phyloP scores from a whole-genome alignment of 2,888 invertebrate genomes.

The Sipha maydis region DNA sequence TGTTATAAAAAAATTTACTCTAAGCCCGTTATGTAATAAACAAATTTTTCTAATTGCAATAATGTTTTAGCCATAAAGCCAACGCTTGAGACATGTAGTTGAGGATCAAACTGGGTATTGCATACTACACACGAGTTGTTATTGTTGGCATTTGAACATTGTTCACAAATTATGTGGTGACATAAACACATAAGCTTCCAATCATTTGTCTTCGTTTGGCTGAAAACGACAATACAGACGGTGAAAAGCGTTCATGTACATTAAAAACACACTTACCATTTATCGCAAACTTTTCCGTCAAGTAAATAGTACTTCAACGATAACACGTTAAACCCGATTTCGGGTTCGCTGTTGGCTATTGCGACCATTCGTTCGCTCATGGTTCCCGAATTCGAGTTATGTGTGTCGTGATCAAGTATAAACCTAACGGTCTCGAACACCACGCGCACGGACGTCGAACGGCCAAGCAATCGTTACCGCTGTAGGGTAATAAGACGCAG shows the following conservation, averaged over 20 bases:
- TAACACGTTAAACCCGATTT: not conserved
- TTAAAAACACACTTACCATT: not conserved
- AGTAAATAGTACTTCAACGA: not conserved
- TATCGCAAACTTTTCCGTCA: not conserved
- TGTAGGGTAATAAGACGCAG: no score
- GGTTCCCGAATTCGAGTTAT: no score
- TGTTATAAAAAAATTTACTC: not conserved
- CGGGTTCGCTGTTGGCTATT: not conserved
- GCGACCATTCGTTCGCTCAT: not conserved
- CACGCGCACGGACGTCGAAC: no score
- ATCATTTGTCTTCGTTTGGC: not conserved
- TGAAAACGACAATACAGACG: not conserved
- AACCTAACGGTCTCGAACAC: no score
- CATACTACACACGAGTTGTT: not conserved
- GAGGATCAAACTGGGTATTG: not conserved
- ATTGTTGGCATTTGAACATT: not conserved
- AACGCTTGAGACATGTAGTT: not conserved
- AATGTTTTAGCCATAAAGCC: not conserved
- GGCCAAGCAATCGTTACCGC: no score
- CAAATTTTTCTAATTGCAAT: not conserved
- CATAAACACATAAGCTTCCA: not conserved
- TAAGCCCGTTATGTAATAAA: not conserved
- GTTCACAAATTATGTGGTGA: not conserved
- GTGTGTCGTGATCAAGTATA: no score
- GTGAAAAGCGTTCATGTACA: not conserved